phyloP scores from a whole-genome alignment of 1,140 invertebrate species.

The Pseudomyrmex pallidus region DNA sequence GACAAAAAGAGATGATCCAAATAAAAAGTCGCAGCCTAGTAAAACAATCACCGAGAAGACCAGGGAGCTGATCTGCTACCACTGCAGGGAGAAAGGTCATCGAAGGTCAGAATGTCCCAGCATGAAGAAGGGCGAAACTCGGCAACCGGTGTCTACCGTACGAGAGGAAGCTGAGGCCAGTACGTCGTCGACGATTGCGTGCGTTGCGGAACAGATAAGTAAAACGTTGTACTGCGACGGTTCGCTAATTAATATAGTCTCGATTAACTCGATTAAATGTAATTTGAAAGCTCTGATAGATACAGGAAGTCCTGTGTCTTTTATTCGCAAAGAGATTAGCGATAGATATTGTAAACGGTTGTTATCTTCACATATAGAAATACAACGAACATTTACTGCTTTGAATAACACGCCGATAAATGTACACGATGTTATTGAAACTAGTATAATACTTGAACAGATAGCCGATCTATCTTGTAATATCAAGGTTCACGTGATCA shows the following conservation, averaged over 20 bases:
- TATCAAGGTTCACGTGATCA: background rate
- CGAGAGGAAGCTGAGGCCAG: too few species aligned
- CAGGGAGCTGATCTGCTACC: too few species aligned
- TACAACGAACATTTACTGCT: background rate
- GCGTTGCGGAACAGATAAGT: background rate
- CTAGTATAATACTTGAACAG: background rate
- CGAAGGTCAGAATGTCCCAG: too few species aligned
- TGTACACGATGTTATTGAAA: background rate
- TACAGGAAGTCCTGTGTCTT: background rate
- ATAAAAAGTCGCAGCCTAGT: too few species aligned
- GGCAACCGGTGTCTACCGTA: too few species aligned
- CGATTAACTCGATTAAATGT: background rate
- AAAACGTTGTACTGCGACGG: background rate
- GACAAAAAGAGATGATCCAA: too few species aligned
- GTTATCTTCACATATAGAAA: fast-evolving
- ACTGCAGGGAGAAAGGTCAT: background rate
- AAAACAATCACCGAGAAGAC: too few species aligned
- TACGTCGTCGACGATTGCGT: background rate
- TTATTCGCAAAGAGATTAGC: background rate
- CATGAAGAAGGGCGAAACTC: too few species aligned
- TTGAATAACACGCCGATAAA: background rate
- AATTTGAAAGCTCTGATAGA: background rate
- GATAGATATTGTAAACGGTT: background rate
- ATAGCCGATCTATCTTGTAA: background rate
- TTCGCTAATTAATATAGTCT: background rate